Evolutionary conservation across 2,888 invertebrate genomes (phyloP).

Genomic region (Andricus curvator): DNA sequence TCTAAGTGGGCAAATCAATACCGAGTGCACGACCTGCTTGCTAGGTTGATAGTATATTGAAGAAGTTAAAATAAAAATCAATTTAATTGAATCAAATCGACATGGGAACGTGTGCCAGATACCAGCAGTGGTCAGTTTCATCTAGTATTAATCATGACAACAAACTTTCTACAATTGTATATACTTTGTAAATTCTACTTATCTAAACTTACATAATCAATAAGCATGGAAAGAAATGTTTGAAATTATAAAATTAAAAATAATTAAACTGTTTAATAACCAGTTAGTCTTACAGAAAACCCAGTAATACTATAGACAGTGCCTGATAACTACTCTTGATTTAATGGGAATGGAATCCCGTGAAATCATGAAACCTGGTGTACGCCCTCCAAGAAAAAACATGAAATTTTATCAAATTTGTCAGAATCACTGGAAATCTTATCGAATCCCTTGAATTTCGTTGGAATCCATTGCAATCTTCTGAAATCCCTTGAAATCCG

Average conservation of each 20-base stretch:
- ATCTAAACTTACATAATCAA: neutral
- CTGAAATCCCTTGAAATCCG: too few relatives aligned
- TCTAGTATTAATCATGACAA: neutral
- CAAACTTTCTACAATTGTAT: slow-evolving; percentile 1
- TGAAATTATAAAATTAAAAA: neutral
- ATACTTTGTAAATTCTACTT: neutral
- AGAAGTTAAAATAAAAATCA: slow-evolving; percentile 21
- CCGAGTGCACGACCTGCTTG: slow-evolving; percentile 4
- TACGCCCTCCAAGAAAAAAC: too few relatives aligned
- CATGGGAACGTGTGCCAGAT: neutral
- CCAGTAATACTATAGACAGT: too few relatives aligned
- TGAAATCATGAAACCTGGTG: too few relatives aligned
- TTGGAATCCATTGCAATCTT: too few relatives aligned
- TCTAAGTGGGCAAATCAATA: slow-evolving; percentile 49
- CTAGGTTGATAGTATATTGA: neutral
- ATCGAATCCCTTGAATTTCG: too few relatives aligned
- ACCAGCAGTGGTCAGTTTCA: neutral
- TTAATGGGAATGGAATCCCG: too few relatives aligned
- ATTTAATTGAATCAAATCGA: neutral
- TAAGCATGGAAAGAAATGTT: neutral
- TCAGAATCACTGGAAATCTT: too few relatives aligned
- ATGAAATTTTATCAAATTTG: too few relatives aligned
- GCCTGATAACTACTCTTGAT: too few relatives aligned
- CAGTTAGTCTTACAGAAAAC: too few relatives aligned
- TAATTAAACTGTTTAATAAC: neutral